These are phyloP conservation scores for Ispidina picta DNA, from an alignment of 2,797 vertebrate species.

Conservation along the genomic window DNA sequence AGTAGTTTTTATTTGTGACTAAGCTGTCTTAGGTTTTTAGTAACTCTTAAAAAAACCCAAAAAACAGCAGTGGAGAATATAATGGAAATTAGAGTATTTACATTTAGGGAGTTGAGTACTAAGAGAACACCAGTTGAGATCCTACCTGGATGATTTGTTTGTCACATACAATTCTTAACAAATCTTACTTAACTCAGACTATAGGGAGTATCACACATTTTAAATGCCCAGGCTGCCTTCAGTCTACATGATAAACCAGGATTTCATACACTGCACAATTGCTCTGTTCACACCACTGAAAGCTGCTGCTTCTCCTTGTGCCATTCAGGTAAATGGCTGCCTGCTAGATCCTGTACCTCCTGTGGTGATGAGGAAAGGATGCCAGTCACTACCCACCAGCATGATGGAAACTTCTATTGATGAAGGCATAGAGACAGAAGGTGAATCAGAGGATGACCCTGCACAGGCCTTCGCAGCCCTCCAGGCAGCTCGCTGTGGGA, in stretches of 20 bases:
- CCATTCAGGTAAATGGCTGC: constrained; percentile 90
- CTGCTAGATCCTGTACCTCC: constrained; percentile 92
- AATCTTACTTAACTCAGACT: not conserved
- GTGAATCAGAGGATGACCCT: constrained; percentile 89
- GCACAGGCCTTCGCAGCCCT: constrained; percentile 88
- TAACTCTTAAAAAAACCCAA: not conserved
- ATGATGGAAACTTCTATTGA: constrained; percentile 99
- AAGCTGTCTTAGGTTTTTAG: not conserved
- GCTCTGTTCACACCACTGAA: not conserved
- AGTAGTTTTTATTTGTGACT: not conserved
- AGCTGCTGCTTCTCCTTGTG: not conserved
- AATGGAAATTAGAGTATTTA: not conserved
- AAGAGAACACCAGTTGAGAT: not conserved
- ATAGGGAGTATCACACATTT: not conserved
- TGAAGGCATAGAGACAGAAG: constrained; percentile 94
- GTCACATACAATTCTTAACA: not conserved
- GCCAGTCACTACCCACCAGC: constrained; percentile 92
- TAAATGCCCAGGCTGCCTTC: not conserved
- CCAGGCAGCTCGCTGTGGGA: constrained; percentile 88
- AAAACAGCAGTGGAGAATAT: not conserved
- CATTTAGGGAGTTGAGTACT: not conserved
- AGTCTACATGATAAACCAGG: not conserved
- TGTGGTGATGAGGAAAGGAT: constrained; percentile 87
- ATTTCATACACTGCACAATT: not conserved
- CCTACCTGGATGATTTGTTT: not conserved